phyloP scores from a whole-genome alignment of 2,113 vertebrate species.

The Struthidea cinerea region DNA sequence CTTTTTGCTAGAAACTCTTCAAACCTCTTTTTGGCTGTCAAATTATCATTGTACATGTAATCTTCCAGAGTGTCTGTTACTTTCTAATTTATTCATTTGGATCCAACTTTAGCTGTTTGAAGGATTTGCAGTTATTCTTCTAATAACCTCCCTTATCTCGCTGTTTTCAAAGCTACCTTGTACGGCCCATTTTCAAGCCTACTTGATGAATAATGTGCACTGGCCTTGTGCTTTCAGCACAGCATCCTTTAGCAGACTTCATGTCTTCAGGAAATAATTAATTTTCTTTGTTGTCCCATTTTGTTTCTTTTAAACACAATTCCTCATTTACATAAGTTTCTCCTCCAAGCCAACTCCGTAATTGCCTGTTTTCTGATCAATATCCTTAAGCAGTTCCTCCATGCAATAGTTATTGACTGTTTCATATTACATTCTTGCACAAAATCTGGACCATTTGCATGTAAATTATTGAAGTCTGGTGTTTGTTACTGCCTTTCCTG shows the following conservation, averaged over 20 bases:
- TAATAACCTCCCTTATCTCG: constrained; percentile 30
- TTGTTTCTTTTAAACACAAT: not conserved
- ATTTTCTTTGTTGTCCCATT: not conserved
- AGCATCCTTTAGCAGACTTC: not conserved
- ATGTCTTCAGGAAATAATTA: not conserved
- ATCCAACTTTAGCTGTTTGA: not conserved
- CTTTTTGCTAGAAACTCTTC: constrained; percentile 17
- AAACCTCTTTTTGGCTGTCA: not conserved
- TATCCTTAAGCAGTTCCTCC: not conserved
- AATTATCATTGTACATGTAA: constrained; percentile 22
- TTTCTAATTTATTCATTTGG: constrained; percentile 1
- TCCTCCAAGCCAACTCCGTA: not conserved
- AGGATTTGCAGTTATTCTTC: constrained; percentile 28
- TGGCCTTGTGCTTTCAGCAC: not conserved
- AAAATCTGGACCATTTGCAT: not conserved
- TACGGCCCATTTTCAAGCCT: not conserved
- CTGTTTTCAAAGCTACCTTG: not conserved
- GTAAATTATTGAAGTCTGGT: not conserved
- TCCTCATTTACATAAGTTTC: not conserved
- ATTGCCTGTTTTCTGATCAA: not conserved
- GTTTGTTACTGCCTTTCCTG: not conserved
- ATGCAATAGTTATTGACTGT: not conserved
- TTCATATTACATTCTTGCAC: not conserved
- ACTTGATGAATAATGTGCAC: not conserved
- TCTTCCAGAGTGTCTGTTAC: constrained; percentile 12